Percentiles rank a stretch among this genome's conserved stretches.
Conservation (phyloP, 2,113 vertebrate genomes). For the Morone saxatilis region DNA sequence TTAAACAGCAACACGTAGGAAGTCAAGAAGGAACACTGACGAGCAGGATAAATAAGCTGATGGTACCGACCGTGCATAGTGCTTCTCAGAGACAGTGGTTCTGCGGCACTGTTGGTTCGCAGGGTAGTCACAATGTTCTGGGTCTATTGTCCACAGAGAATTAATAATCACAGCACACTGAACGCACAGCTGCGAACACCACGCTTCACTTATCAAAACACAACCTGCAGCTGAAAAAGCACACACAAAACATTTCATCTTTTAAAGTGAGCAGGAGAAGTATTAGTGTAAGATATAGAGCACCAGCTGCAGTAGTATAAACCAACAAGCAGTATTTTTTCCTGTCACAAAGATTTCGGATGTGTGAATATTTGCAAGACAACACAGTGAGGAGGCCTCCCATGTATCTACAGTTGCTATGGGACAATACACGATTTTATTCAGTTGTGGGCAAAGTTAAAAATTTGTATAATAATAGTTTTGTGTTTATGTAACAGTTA, state of each 20-base stretch:
- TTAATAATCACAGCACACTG: constrained; percentile 78
- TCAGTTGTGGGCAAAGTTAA: too few species aligned
- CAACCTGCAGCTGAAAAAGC: constrained; percentile 56
- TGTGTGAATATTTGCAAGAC: not conserved
- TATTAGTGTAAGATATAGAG: not conserved
- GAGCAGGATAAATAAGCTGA: not conserved
- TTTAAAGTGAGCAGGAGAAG: not conserved
- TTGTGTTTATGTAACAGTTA: not conserved
- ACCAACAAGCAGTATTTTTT: too few species aligned
- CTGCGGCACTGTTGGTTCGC: not conserved
- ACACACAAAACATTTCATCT: not conserved
- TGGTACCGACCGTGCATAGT: constrained; percentile 58
- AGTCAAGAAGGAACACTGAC: too few species aligned
- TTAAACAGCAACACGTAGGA: too few species aligned
- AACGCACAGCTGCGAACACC: constrained; percentile 53
- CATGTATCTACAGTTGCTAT: not conserved
- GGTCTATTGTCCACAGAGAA: constrained; percentile 71
- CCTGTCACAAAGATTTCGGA: not conserved
- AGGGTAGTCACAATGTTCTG: constrained; percentile 38
- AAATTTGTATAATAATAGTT: not conserved
- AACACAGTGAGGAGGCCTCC: not conserved
- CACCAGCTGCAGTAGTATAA: not conserved
- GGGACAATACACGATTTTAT: not conserved
- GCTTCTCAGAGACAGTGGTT: constrained; percentile 10
- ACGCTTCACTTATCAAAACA: constrained; percentile 68